These are phyloP conservation scores for Gryllus longicercus DNA, from an alignment of 2,888 invertebrate genomes.

Conservation along the genomic window DNA sequence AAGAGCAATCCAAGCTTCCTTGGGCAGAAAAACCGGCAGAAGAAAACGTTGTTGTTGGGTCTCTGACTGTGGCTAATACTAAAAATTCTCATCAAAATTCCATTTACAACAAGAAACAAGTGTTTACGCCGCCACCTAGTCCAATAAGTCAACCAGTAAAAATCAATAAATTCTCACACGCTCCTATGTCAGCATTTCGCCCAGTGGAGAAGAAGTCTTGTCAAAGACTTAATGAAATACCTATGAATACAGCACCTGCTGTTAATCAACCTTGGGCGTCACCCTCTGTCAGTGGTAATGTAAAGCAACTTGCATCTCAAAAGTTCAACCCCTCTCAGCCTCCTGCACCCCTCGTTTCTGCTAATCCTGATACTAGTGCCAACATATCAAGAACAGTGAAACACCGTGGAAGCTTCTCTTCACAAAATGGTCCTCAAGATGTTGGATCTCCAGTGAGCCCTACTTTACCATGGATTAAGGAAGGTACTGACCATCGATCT, in stretches of 20 bases:
- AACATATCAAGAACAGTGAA: background rate
- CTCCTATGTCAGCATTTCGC: slow-evolving; percentile 72
- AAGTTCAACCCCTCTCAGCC: slow-evolving; percentile 38
- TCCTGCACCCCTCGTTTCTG: slow-evolving; percentile 28
- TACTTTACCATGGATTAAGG: slow-evolving; percentile 36
- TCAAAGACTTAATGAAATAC: background rate
- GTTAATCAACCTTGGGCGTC: slow-evolving; percentile 34
- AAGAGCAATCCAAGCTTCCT: slow-evolving; percentile 37
- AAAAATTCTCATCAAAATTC: slow-evolving; percentile 24
- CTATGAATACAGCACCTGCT: slow-evolving; percentile 36
- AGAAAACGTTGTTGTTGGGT: slow-evolving; percentile 48
- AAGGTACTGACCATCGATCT: slow-evolving; percentile 29
- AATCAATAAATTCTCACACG: slow-evolving; percentile 71
- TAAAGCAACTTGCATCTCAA: slow-evolving; percentile 47
- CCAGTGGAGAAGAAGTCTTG: slow-evolving; percentile 46
- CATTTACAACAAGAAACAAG: slow-evolving; percentile 34
- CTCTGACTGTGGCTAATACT: slow-evolving; percentile 44
- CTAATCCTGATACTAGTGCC: background rate
- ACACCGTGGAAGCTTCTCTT: background rate
- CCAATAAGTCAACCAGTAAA: slow-evolving; percentile 42
- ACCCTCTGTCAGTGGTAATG: slow-evolving; percentile 38
- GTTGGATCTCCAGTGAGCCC: slow-evolving; percentile 35
- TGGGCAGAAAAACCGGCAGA: slow-evolving; percentile 37
- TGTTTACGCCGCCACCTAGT: slow-evolving; percentile 36
- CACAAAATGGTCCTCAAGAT: slow-evolving; percentile 8